Evolutionary conservation across 2,797 vertebrate genomes (phyloP).

Genomic region (Alca torda): DNA sequence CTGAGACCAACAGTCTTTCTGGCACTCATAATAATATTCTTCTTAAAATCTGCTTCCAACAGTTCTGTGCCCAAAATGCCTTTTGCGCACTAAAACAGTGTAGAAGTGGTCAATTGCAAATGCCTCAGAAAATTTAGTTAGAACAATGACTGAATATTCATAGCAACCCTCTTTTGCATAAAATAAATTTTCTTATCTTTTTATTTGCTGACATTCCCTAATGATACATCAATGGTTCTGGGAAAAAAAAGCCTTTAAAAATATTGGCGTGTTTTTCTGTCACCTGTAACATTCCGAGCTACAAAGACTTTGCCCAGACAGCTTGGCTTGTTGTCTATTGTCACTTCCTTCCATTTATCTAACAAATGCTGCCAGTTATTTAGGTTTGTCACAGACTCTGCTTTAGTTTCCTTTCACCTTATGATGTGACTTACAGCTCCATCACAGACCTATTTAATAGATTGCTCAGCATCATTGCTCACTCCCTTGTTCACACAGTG

Average conservation of each 20-base stretch:
- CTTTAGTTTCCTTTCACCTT: conserved; percentile 20
- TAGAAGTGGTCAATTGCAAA: background rate
- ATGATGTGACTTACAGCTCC: conserved; percentile 13
- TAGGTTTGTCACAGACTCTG: conserved; percentile 19
- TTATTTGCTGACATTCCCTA: background rate
- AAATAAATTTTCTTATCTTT: background rate
- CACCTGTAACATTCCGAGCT: background rate
- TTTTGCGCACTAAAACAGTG: background rate
- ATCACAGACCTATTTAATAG: conserved; percentile 3
- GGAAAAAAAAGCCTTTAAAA: background rate
- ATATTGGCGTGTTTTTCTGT: background rate
- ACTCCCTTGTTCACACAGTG: background rate
- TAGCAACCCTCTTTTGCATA: background rate
- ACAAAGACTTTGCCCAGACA: background rate
- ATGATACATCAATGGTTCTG: background rate
- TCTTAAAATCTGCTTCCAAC: background rate
- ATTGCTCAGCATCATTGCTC: conserved; percentile 31
- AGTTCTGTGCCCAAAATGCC: background rate
- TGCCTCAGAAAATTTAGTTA: background rate
- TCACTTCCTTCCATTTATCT: conserved; percentile 40
- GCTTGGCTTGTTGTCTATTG: conserved; percentile 10
- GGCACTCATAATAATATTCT: background rate
- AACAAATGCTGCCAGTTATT: conserved; percentile 22
- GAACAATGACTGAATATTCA: background rate
- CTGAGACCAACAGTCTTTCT: background rate